Percentiles rank a stretch among this genome's conserved stretches.
phyloP scores from a whole-genome alignment of 2,888 invertebrate species.

The Dynastes maya region DNA sequence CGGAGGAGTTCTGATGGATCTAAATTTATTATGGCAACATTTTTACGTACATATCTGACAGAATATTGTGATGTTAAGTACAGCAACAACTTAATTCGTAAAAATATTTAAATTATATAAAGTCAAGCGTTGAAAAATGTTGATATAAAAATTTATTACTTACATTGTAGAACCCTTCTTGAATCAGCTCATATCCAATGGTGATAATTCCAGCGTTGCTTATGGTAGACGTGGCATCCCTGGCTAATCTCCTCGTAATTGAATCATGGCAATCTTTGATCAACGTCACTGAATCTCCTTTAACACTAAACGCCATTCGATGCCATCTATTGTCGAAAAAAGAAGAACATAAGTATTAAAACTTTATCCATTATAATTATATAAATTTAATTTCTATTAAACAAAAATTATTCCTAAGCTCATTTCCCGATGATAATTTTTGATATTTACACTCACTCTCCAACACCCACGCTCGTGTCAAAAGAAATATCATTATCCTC shows the following conservation, averaged over 20 bases:
- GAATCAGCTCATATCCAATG: constrained; percentile 84
- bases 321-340: constrained; percentile 80
- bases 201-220: constrained; percentile 83
- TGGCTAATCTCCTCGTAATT: constrained; percentile 76
- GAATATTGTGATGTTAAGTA: too few relatives aligned
- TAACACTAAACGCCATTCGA: constrained; percentile 85
- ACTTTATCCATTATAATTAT: neutral
- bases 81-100: neutral
- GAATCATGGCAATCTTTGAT: constrained; percentile 82
- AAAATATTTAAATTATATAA: too few relatives aligned
- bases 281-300: constrained; percentile 85
- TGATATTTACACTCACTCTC: constrained; percentile 71
- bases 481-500: constrained; percentile 79
- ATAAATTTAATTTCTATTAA: neutral
- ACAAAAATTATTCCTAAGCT: neutral
- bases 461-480: constrained; percentile 80
- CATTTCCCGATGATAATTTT: neutral
- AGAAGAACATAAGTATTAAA: neutral
- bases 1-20: neutral
- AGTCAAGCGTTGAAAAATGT: too few relatives aligned
- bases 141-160: constrained; percentile 51
- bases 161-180: constrained; percentile 79
- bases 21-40: too few relatives aligned
- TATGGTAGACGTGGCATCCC: constrained; percentile 76
- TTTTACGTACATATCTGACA: too few relatives aligned